A percentile compares a stretch with the other conserved stretches of the same genome.
Conservation (phyloP, 2,797 vertebrate species). For the Huso huso region DNA sequence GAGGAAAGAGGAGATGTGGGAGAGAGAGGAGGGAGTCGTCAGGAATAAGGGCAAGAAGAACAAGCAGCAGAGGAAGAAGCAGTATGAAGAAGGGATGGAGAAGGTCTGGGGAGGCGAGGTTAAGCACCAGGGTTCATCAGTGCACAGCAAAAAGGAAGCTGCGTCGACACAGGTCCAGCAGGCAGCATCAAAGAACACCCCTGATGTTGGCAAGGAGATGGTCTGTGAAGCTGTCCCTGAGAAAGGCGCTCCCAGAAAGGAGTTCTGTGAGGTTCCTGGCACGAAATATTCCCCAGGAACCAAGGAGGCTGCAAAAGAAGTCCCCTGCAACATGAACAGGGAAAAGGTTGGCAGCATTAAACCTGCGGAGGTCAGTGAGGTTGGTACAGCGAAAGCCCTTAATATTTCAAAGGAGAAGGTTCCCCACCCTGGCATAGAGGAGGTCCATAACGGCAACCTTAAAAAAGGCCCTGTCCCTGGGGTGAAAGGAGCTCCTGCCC, state of each 20-base stretch:
- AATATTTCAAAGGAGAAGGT: not conserved
- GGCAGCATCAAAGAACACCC: not conserved
- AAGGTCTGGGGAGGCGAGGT: slow-evolving; percentile 45
- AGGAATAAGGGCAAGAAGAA: slow-evolving; percentile 62
- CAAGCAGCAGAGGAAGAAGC: slow-evolving; percentile 33
- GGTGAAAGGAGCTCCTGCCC: slow-evolving; percentile 27
- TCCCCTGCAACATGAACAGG: too few species aligned
- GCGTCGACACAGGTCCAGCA: not conserved
- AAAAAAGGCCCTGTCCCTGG: slow-evolving; percentile 22
- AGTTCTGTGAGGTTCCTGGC: too few species aligned
- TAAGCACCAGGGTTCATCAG: slow-evolving; percentile 36
- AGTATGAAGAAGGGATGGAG: slow-evolving; percentile 31
- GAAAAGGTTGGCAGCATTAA: not conserved
- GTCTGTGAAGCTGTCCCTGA: not conserved
- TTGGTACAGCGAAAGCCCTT: too few species aligned
- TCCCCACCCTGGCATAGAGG: slow-evolving; percentile 25
- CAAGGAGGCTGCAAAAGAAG: too few species aligned
- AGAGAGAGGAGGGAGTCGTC: slow-evolving; percentile 52
- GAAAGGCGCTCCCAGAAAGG: not conserved
- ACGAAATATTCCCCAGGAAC: too few species aligned
- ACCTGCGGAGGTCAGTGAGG: not conserved
- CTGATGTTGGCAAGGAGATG: not conserved
- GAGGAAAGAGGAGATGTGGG: slow-evolving; percentile 48
- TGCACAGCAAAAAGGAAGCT: slow-evolving; percentile 25
- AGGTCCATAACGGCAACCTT: slow-evolving; percentile 24